These are phyloP conservation scores for Telmatochromis sp. DNA, from an alignment of 2,113 vertebrate genomes.

Conservation along the genomic window DNA sequence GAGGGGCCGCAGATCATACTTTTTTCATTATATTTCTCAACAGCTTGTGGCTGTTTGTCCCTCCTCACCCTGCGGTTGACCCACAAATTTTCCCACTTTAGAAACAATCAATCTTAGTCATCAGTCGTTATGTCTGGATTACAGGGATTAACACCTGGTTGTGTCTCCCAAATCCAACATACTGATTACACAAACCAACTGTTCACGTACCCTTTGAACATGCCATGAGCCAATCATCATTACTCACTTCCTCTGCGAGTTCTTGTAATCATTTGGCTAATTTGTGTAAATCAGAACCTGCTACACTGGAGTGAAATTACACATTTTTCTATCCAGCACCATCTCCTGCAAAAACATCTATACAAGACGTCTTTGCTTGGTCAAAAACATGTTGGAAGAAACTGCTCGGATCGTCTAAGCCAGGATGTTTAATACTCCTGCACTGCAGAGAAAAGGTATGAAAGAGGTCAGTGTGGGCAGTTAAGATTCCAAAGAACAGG, in stretches of 20 bases:
- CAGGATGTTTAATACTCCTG: background rate
- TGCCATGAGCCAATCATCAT: background rate
- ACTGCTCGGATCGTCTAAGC: background rate
- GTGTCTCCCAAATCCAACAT: background rate
- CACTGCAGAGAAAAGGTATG: background rate
- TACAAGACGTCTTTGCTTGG: background rate
- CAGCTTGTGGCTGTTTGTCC: background rate
- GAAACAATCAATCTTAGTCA: background rate
- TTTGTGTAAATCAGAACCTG: background rate
- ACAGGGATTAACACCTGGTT: background rate
- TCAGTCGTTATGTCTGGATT: background rate
- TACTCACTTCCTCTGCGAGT: background rate
- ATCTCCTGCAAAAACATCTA: background rate
- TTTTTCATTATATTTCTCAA: background rate
- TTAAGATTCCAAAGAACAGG: background rate
- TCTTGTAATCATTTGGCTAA: background rate
- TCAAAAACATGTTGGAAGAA: background rate
- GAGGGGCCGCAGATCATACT: background rate
- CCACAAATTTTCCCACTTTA: background rate
- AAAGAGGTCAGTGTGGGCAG: background rate
- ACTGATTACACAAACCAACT: background rate
- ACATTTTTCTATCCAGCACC: background rate
- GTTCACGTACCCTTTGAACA: background rate
- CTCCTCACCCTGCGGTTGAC: background rate
- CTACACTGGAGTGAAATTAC: background rate